Percentiles rank a stretch among this genome's conserved stretches.
Conservation (phyloP, 2,888 invertebrate species). For the Thysanoteuthis rhombus region DNA sequence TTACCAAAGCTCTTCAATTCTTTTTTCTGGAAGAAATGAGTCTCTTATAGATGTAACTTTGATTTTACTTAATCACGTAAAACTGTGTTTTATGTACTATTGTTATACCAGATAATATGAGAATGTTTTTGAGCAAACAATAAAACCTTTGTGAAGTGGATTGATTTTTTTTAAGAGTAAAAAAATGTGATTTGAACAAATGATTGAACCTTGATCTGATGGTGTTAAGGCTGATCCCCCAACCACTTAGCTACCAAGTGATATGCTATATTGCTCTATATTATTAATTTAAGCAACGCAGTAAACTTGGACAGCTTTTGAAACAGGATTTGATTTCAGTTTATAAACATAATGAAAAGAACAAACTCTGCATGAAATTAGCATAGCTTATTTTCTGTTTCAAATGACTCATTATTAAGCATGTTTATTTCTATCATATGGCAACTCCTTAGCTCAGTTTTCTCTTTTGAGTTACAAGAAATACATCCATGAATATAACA, state of each 20-base stretch:
- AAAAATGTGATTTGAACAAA: not conserved
- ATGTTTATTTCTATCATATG: constrained; percentile 1
- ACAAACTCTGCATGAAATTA: not conserved
- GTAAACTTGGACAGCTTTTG: not conserved
- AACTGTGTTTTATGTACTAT: no score
- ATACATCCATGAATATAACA: not conserved
- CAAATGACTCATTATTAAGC: not conserved
- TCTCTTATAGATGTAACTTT: no score
- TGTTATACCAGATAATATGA: not conserved
- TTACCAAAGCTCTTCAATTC: no score
- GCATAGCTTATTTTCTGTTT: not conserved
- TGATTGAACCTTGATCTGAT: not conserved
- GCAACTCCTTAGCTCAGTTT: not conserved
- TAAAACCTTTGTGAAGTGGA: not conserved
- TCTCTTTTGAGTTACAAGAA: not conserved
- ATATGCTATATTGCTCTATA: not conserved
- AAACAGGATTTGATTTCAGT: not conserved
- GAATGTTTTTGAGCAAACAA: not conserved
- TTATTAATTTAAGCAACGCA: not conserved
- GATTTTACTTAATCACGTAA: no score
- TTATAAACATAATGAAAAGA: not conserved
- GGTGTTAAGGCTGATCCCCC: not conserved
- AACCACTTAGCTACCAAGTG: not conserved
- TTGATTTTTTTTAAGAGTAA: not conserved
- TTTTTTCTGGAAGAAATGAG: no score